Conservation (phyloP, 2,113 vertebrate species). For the Ageneiosus marmoratus region DNA sequence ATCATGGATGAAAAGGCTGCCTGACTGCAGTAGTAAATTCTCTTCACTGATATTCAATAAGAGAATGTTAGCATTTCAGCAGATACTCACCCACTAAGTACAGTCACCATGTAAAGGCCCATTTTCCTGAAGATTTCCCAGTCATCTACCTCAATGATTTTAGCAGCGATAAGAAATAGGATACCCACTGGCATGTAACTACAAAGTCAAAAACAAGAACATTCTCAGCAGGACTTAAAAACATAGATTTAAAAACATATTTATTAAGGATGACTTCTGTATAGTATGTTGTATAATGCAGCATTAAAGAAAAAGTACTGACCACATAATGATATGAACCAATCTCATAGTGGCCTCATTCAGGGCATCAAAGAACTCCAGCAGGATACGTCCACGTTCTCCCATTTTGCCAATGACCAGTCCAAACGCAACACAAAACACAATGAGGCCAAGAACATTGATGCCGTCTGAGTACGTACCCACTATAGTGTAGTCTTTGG, state of each 20-base stretch:
- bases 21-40: conserved; percentile 67
- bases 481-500: conserved; percentile 84
- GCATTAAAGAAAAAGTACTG: conserved; percentile 56
- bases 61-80: conserved; percentile 45
- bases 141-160: conserved; percentile 96
- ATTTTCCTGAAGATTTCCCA: conserved; percentile 98
- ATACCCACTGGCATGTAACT: conserved; percentile 98
- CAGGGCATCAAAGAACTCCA: conserved; percentile 95
- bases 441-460: conserved; percentile 91
- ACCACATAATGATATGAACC: conserved; percentile 98
- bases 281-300: not conserved
- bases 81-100: conserved; percentile 88
- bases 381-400: conserved; percentile 86
- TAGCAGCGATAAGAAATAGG: conserved; percentile 94
- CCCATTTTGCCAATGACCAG: conserved; percentile 97
- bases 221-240: not conserved
- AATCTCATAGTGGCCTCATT: conserved; percentile 97
- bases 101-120: conserved; percentile 97
- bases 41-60: conserved; percentile 46
- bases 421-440: conserved; percentile 94
- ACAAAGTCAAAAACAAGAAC: conserved; percentile 38
- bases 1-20: conserved; percentile 48
- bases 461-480: conserved; percentile 87
- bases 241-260: not conserved
- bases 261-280: not conserved